Evolutionary conservation across 2,888 invertebrate species (phyloP).

Genomic region (Euplagia quadripunctaria): DNA sequence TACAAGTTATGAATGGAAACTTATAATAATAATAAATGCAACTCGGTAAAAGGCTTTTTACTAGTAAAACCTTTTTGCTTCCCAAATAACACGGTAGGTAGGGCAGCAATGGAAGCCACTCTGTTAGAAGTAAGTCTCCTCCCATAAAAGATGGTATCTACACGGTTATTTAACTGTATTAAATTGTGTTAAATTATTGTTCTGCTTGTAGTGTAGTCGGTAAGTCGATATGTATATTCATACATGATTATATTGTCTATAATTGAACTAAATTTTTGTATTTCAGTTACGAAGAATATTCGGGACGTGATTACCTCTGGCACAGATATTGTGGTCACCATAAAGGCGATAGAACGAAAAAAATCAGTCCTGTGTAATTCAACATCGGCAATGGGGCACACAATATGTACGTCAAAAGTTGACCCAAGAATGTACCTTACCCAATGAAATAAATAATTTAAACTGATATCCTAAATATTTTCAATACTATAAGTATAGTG

Average conservation of each 20-base stretch:
- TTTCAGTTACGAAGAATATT: slow-evolving; percentile 9
- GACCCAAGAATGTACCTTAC: not conserved
- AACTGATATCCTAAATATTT: not conserved
- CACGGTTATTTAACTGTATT: no score
- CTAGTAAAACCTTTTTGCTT: no score
- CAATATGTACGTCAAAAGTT: not conserved
- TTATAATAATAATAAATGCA: no score
- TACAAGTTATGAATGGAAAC: no score
- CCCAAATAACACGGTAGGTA: not conserved
- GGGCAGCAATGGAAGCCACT: no score
- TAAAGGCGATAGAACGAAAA: not conserved
- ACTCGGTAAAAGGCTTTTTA: no score
- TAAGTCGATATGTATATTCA: not conserved
- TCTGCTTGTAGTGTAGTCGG: no score
- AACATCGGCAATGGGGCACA: not conserved
- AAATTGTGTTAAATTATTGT: no score
- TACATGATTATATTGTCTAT: not conserved
- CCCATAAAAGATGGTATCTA: no score
- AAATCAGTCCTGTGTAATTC: not conserved
- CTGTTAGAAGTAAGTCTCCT: no score
- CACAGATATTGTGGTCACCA: not conserved
- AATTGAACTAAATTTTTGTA: not conserved
- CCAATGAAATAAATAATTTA: not conserved
- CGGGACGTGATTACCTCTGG: slow-evolving; percentile 1
- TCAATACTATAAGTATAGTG: not conserved